Percentiles rank a stretch among this genome's conserved stretches.
These are phyloP conservation scores for Protonibea diacanthus DNA, from an alignment of 2,797 vertebrate species.

Conservation along the genomic window DNA sequence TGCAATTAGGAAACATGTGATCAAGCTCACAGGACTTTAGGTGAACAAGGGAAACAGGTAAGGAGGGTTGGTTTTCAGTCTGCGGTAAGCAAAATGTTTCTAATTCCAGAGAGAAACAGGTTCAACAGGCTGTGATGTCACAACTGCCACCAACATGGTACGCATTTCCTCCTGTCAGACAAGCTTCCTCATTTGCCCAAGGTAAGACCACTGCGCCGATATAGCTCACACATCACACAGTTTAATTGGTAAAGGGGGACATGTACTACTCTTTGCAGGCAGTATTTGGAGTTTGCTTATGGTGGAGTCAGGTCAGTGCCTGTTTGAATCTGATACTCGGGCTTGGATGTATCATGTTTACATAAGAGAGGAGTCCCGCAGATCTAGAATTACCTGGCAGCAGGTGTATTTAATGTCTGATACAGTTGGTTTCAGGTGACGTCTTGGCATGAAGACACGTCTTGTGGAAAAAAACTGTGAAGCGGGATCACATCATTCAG, in stretches of 20 bases:
- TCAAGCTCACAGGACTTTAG: no score
- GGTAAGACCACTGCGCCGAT: constrained; percentile 58
- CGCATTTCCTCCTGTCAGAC: constrained; percentile 23
- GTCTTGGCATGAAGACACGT: not conserved
- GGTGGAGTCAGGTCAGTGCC: not conserved
- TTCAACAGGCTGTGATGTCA: constrained; percentile 65
- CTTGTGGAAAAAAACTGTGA: not conserved
- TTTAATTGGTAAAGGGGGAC: constrained; percentile 14
- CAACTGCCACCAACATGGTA: constrained; percentile 24
- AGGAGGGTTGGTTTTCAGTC: constrained; percentile 27
- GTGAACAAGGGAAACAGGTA: constrained; percentile 13
- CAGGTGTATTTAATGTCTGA: constrained; percentile 13
- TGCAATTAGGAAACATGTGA: not conserved
- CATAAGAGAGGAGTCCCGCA: constrained; percentile 18
- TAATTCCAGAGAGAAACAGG: constrained; percentile 72
- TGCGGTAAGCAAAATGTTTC: constrained; percentile 55
- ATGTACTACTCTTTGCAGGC: not conserved
- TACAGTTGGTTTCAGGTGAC: constrained; percentile 22
- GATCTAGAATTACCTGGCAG: constrained; percentile 17
- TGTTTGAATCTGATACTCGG: not conserved
- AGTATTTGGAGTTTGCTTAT: not conserved
- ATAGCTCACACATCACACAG: not conserved
- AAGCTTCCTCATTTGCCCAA: constrained; percentile 41
- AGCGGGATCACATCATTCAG: not conserved
- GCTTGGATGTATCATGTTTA: constrained; percentile 37